Base-by-base conservation (phyloP, 2,113 vertebrate genomes). In the Aptenodytes patagonicus region DNA sequence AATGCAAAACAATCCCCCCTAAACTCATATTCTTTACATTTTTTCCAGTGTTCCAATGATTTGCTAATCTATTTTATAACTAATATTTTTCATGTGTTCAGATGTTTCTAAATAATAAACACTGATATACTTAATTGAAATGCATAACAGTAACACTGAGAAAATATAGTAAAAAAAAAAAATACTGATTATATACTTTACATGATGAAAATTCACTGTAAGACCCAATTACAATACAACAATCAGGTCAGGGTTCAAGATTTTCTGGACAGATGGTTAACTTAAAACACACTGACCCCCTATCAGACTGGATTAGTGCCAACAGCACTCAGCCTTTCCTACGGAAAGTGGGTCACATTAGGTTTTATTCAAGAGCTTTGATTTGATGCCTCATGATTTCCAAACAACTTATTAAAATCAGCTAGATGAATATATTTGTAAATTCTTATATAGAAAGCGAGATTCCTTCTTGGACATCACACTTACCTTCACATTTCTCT, bases 401-500 rank as follows among this genome's bases (percentile, higher is more conserved):
- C 82, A 94, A 97, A 91, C 79, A 76, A 97, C n/a, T 95, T 40
- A 83, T 54, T 93, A 86, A 91, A 97, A 97, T 36, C 31, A 60
- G 29, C 64, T 47, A 83, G 21, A 44, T 93, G 25, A 94, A 94
- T 73, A 26, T 46, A 95, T 51, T 31, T 66, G 6, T 10, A 91
- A 22, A 65, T 58, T 87, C 32, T 64, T 17, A 32, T 12, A 57
- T 3, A 91, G 25, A 73, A 95, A 97, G 80, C 17, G 19, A 66
- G n/a, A 79, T 44, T 88, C 40, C 62, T 46, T 47, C 72, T 31
- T 46, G 38, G 75, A 15, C 55, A 68, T 65, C 25, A 65, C 65
- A 89, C 98, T 98, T 94, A 99, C 99, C 99, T 98, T 99, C 99
- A 98, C 98, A 99, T 98, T 99, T 99, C 98, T 99, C 99, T 97